These are phyloP conservation scores for Deroplatys truncata DNA, from an alignment of 2,888 invertebrate genomes.

Conservation along the genomic window DNA sequence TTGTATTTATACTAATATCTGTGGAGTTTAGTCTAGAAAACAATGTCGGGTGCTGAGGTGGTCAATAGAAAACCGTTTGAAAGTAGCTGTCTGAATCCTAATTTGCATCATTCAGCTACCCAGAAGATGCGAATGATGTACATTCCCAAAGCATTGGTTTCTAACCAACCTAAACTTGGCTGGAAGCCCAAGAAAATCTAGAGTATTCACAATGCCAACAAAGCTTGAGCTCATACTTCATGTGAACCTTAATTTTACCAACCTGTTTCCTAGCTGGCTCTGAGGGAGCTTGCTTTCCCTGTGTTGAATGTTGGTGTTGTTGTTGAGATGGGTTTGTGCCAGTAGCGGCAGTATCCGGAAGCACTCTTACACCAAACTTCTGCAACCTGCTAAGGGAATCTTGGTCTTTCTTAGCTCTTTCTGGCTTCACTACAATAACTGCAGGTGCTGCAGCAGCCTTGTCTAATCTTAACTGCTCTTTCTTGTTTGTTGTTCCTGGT, in stretches of 20 bases:
- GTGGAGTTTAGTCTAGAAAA: too few species aligned
- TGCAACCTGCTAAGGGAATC: constrained; percentile 52
- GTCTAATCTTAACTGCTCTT: constrained; percentile 36
- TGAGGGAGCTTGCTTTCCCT: neutral
- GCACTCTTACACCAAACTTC: constrained; percentile 46
- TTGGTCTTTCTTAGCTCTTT: constrained; percentile 19
- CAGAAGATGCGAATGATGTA: too few species aligned
- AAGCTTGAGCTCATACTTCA: too few species aligned
- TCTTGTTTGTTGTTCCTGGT: constrained; percentile 38
- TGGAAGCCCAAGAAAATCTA: too few species aligned
- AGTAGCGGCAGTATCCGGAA: constrained; percentile 33
- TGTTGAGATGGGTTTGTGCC: neutral
- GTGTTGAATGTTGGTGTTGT: neutral
- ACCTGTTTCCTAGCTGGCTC: neutral
- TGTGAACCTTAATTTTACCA: neutral
- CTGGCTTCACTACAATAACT: constrained; percentile 25
- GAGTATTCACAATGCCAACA: too few species aligned
- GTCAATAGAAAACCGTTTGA: too few species aligned
- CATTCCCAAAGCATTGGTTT: too few species aligned
- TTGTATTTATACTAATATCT: too few species aligned
- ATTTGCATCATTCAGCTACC: too few species aligned
- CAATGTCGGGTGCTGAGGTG: too few species aligned
- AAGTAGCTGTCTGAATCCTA: too few species aligned
- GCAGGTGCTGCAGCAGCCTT: constrained; percentile 26
- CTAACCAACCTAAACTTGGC: too few species aligned